Base-by-base conservation (phyloP, 2,797 vertebrate species). In the Cetoscarus ocellatus region DNA sequence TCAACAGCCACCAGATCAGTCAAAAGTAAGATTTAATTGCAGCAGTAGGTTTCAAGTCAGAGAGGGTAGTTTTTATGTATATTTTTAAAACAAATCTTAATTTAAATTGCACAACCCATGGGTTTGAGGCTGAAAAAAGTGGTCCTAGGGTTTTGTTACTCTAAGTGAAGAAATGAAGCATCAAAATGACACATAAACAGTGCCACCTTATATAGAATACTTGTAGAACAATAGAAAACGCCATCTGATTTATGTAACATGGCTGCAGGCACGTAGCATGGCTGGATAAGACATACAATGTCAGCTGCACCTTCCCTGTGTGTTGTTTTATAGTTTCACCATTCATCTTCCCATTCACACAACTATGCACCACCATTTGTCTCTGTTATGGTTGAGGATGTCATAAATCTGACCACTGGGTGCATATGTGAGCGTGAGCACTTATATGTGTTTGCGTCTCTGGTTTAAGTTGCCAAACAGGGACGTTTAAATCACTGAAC, bases 341-440 rank as follows among this genome's bases (percentile, higher is more conserved):
- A 75, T 92, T 77, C 67, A 79, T 90, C 85, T 84, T 67, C 69
- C 84, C 79, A 65, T 80, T 90, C 88, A 86, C 82, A 75, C 73
- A 89, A 88, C 75, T 85, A 91, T 91, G 84, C 84, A 62, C 81
- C 5, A 39, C 73, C 83, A 86, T 90, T 86, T 73, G 83, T 91
- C 89, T 88, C 61, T 64, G 75, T 86, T 77, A 85, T 75, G 62
- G 77, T 80, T 83, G 75, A 91, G 82, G 69, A 85, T 68, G 79
- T 75, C 76, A 79, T 92, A 91, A 90, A 92, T 92, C 84, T 86
- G 76, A 75, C 73, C 68, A 65, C 64, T 59, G 61, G 63, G 48
- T 60, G 44, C 11, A 49, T 48, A 60, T 65, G 67, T 36, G 61
- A 7, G 45, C 40, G n/a, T 7, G 8, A 11, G 36, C 15, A 11